Evolutionary conservation across 2,113 vertebrate genomes (phyloP), one percentile per base, ranked within the genome.

Genomic region (Lamprologus tigripictilis): DNA sequence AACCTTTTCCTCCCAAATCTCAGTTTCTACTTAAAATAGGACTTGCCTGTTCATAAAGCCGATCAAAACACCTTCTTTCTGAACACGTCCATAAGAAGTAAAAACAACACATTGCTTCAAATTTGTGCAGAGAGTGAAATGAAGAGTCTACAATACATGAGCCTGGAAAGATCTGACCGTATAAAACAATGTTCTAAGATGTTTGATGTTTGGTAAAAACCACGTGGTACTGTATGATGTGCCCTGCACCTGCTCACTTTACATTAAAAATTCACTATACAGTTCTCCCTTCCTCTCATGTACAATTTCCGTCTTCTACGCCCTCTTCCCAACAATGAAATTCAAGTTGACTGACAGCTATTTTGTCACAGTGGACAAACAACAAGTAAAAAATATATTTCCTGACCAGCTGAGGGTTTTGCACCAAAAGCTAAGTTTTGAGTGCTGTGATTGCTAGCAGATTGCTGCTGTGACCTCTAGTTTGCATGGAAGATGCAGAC

Each of bases 121-220:
- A 73, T 73, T 37, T 66, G 33, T 1, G 19, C 19, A 66, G 33
- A 35, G 6, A 37, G 10, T 66, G 61, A 66, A 66, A 21, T 37
- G 1, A 66, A 66, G 61, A 8, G 6, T 21, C 2, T 2, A n/a
- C 19, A 66, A 66, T 13, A 66, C 61, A n/a, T 1, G 0, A 8
- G 61, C 61, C 19, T 37, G 33, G 19, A 37, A 66, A 17, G 14
- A 0, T 28, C 23, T 47, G 40, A 47, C 5, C 21, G 1, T 73
- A 7, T 73, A 0, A 14, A 45, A 26, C 13, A 47, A 17, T 16
- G 9, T 45, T 47, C 2, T 47, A 37, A n/a, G 37, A 45, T 14
- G 13, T 26, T 45, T 73, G 5, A 45, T 5, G n/a, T 16, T 45
- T 45, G 37, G 66, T 40, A 71, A 40, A 40, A 71, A 40, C 19